Evolutionary conservation across 2,888 invertebrate species (phyloP).

Genomic region (Agrochola circellaris): DNA sequence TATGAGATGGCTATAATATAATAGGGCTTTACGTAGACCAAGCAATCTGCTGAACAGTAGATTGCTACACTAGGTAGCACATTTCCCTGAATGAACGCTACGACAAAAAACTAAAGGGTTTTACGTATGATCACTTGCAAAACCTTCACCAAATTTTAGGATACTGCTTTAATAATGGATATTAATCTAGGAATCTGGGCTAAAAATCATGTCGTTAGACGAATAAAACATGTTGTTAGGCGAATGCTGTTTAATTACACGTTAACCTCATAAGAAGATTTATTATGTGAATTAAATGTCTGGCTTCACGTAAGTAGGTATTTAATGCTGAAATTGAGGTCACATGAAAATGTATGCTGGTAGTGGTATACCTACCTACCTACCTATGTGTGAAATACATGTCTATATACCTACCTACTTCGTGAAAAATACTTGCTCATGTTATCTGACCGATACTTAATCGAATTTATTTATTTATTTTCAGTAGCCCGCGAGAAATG

Average conservation of each 20-base stretch:
- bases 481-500: too few relatives aligned
- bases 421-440: background rate
- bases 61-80: too few relatives aligned
- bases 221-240: background rate
- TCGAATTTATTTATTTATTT: background rate
- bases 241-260: conserved; percentile 30
- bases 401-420: background rate
- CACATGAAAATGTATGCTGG: conserved; percentile 29
- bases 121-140: background rate
- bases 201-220: conserved; percentile 6
- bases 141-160: background rate
- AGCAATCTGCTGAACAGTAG: background rate
- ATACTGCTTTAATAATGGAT: background rate
- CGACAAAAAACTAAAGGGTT: background rate
- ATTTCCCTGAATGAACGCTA: background rate
- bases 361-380: background rate
- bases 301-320: conserved; percentile 37
- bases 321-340: conserved; percentile 38
- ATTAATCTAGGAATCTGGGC: background rate
- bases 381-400: background rate
- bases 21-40: background rate
- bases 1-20: background rate
- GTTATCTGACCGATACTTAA: too few relatives aligned
- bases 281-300: conserved; percentile 38
- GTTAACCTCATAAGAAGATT: conserved; percentile 50